phyloP scores from a whole-genome alignment of 30 jellyfish, hydroid and myxozoan genomes.

The Hydra vulgaris region DNA sequence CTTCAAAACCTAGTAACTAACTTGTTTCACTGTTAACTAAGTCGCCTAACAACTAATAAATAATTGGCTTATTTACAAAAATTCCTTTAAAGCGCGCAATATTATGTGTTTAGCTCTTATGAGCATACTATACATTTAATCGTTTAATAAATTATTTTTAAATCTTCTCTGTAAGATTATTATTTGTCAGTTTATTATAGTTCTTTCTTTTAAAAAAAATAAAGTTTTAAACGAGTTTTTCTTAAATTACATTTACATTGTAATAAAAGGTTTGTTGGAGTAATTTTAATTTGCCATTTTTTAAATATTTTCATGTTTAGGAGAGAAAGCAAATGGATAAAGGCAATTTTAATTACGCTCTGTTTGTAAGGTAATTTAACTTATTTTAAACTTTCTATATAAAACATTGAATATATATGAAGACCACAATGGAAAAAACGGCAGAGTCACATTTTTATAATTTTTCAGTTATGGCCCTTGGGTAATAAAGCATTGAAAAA shows the following conservation, averaged over 20 bases:
- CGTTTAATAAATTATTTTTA: too few species aligned
- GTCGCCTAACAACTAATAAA: neutral
- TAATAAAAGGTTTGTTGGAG: neutral
- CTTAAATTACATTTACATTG: neutral
- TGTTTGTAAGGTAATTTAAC: too few species aligned
- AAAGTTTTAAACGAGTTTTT: neutral
- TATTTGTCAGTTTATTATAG: neutral
- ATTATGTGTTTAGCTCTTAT: neutral
- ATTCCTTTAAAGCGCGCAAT: neutral
- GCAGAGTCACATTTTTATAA: too few species aligned
- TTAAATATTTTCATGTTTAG: too few species aligned
- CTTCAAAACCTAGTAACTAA: neutral
- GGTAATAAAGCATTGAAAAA: too few species aligned
- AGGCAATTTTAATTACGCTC: too few species aligned
- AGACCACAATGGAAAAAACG: too few species aligned
- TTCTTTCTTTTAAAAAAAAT: neutral
- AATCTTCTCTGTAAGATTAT: too few species aligned
- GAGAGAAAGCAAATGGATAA: too few species aligned
- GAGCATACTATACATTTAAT: neutral
- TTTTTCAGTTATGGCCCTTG: too few species aligned
- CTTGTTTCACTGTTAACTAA: neutral
- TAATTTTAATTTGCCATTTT: neutral
- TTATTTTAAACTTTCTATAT: too few species aligned
- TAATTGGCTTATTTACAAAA: neutral
- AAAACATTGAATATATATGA: too few species aligned